Percentiles rank a stretch among this genome's conserved stretches.
Conservation (phyloP, 1,140 invertebrate species). For the Rhyacophila brunnea region DNA sequence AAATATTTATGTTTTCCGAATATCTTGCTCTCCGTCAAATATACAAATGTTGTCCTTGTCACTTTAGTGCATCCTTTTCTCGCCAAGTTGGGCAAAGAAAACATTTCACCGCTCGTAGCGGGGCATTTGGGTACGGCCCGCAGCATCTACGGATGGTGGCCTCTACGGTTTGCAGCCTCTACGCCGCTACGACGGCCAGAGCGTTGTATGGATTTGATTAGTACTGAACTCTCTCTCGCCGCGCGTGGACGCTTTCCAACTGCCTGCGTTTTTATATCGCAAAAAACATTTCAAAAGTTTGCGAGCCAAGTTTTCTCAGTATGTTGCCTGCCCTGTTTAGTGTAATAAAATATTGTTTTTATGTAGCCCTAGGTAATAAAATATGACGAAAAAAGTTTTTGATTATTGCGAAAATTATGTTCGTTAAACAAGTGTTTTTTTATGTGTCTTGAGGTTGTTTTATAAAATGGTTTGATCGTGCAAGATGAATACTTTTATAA, state of each 20-base stretch:
- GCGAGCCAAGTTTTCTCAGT: background rate
- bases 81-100: background rate
- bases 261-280: background rate
- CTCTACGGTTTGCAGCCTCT: background rate
- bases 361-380: too few species aligned
- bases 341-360: too few species aligned
- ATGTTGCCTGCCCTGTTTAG: too few species aligned
- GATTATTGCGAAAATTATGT: background rate
- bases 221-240: conserved; percentile 16
- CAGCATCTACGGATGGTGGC: too few species aligned
- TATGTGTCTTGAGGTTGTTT: background rate
- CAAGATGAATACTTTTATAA: too few species aligned
- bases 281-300: background rate
- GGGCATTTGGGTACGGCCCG: background rate
- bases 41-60: conserved; percentile 8
- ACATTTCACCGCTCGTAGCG: background rate
- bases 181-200: conserved; percentile 14
- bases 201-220: conserved; percentile 21
- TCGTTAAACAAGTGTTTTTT: background rate
- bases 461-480: too few species aligned
- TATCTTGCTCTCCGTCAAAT: too few species aligned
- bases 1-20: background rate
- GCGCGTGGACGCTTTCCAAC: conserved; percentile 8
- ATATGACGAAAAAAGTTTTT: too few species aligned
- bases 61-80: conserved; percentile 9